Base-by-base conservation (phyloP, 2,797 vertebrate genomes). In the Acrocephalus scirpaceus region DNA sequence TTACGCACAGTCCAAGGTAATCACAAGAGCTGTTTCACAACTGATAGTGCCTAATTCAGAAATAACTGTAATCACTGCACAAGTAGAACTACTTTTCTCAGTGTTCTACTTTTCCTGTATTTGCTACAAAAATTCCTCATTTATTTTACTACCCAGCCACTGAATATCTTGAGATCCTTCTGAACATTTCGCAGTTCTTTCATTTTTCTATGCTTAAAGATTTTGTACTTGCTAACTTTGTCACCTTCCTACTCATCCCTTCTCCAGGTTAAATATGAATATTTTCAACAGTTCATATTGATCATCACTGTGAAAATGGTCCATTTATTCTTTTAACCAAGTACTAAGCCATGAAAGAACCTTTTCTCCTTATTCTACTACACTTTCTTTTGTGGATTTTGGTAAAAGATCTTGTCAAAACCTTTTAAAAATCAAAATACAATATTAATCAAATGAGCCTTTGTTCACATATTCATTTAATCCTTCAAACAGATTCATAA, bases 211-310 rank as follows among this genome's bases (percentile, higher is more conserved):
- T n/a, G 64, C 64, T 86, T 73, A 94, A 94, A 93, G 88, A 94
- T 88, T 94, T 62, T 95, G 94, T 93, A 94, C 82, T 92, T 92
- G 86, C 21, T 96, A 95, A 96, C 77, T 95, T 84, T 86, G 77
- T 62, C 95, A 95, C 90, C 88, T 93, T 93, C 96, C 92, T 92
- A 96, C 88, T 96, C 83, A 92, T 95, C 51, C 29, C 40, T 75
- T 92, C 86, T 75, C 70, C 62, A 70, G 77, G 90, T 95, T 94
- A 95, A 90, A 81, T 81, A 93, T 50, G 83, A 95, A 56, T 95
- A 75, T 81, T 92, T 95, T 88, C 54, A 90, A 69, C 76, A 70
- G 76, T 86, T 86, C 80, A 53, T 62, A 86, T 58, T 86, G 86
- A 88, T 94, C 62, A 62, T 32, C 70, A 81, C 62, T 78, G 61